Evolutionary conservation across 2,113 vertebrate species (phyloP).

Genomic region (Otis tarda): DNA sequence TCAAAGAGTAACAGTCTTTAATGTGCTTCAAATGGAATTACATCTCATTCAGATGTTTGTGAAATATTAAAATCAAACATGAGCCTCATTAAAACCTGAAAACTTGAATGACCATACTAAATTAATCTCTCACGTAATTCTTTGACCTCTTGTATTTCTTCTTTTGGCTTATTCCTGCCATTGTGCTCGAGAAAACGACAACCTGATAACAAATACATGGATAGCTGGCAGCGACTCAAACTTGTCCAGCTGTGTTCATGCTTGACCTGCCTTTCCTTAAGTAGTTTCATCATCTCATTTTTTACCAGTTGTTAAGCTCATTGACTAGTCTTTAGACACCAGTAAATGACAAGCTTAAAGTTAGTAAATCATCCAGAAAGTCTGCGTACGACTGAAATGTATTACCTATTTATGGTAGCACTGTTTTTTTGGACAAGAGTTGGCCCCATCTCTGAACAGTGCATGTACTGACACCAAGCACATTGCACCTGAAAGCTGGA

Average conservation of each 20-base stretch:
- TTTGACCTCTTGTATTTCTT: not conserved
- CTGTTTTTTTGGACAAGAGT: not conserved
- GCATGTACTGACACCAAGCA: not conserved
- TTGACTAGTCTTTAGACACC: not conserved
- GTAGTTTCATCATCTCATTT: not conserved
- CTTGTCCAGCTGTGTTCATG: not conserved
- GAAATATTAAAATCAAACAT: not conserved
- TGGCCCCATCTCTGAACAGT: not conserved
- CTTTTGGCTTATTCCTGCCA: not conserved
- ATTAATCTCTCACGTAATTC: not conserved
- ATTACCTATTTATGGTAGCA: not conserved
- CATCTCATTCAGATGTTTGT: not conserved
- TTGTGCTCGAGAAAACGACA: not conserved
- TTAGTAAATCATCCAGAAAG: not conserved
- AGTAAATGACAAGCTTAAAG: not conserved
- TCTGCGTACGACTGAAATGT: not conserved
- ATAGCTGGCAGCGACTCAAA: not conserved
- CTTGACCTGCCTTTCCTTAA: not conserved
- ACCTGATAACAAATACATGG: not conserved
- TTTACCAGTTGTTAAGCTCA: not conserved
- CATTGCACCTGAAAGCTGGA: not conserved
- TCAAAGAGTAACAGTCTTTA: not conserved
- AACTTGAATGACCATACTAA: not conserved
- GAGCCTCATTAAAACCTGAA: not conserved
- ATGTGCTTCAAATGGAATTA: not conserved